Base-by-base conservation (phyloP, 1,140 invertebrate species). In the Atopsyche davidsoni region DNA sequence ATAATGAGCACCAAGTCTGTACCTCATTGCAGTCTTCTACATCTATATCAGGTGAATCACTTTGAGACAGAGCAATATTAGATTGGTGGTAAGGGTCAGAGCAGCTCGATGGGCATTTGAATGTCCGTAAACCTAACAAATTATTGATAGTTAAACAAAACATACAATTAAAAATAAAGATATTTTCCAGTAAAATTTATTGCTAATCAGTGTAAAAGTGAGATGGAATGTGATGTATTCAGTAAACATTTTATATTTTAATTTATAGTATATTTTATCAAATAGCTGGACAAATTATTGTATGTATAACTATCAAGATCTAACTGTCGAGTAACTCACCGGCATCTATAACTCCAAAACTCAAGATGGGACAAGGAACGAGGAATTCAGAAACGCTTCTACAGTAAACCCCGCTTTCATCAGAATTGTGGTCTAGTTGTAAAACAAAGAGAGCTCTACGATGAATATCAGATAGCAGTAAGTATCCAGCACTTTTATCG, bases 291-390 rank as follows among this genome's bases (percentile, higher is more conserved):
- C 16, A 13, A 14, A 24, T 3, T 14, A 24, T 11, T 43, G 4
- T 43, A 9, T 43, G 7, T 24, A 25, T 13, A 4, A n/a, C 9
- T 40, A 40, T 18, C 4, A 9, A 40, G 7, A 35, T 14, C 24
- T 31, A 44, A 11, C 24, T 35, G 18, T 14, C 10, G 6, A 19
- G 4, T 21, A 13, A 48, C 65, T 65, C 41, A 72, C 70, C 78
- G n/a, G 89, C 88, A 64, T 90, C 85, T 1, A 87, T 77, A 53
- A 94, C 89, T 19, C 85, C 84, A 64, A 92, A 92, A 60, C 88
- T 90, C 1, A 94, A 66, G 58, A 93, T 87, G 0, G 90, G 85
- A 57, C 85, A 86, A 1, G 86, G 83, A 11, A 94, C 64, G 28
- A 84, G 75, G 64, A 93, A 93, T 67, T 92, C 87, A 0, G 89